Evolutionary conservation across 2,888 invertebrate species (phyloP).

Genomic region (Pristionchus arcanus): DNA sequence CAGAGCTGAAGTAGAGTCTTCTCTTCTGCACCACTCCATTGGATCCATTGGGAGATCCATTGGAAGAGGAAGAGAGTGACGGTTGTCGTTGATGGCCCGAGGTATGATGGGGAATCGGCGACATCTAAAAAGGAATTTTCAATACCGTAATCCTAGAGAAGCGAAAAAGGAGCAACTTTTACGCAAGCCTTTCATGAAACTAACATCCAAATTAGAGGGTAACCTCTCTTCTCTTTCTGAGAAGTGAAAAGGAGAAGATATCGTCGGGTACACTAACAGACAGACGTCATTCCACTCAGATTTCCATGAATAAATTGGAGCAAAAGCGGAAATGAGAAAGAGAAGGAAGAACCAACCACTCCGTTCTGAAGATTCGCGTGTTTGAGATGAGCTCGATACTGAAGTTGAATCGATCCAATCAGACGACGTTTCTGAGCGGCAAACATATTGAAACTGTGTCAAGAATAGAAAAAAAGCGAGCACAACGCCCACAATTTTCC

Average conservation of each 20-base stretch:
- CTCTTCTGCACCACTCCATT: conserved; percentile 57
- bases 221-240: background rate
- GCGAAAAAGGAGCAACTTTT: background rate
- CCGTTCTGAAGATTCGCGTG: conserved; percentile 23
- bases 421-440: conserved; percentile 67
- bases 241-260: background rate
- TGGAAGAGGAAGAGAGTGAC: conserved; percentile 4
- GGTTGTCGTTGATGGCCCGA: conserved; percentile 34
- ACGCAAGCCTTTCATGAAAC: too few species aligned
- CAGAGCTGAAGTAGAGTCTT: conserved; percentile 68
- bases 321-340: background rate
- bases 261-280: background rate
- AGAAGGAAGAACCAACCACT: background rate
- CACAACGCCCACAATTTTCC: background rate
- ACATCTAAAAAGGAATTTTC: conserved; percentile 12
- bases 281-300: conserved; percentile 25
- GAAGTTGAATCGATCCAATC: conserved; percentile 75
- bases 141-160: background rate
- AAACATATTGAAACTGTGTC: background rate
- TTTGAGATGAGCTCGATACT: conserved; percentile 71
- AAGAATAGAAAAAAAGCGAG: background rate
- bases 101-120: background rate
- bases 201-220: background rate
- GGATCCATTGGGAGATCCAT: background rate
- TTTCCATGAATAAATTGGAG: background rate